Evolutionary conservation across 2,113 vertebrate species (phyloP), one percentile per base, ranked within the genome.

Genomic region (Parus major): DNA sequence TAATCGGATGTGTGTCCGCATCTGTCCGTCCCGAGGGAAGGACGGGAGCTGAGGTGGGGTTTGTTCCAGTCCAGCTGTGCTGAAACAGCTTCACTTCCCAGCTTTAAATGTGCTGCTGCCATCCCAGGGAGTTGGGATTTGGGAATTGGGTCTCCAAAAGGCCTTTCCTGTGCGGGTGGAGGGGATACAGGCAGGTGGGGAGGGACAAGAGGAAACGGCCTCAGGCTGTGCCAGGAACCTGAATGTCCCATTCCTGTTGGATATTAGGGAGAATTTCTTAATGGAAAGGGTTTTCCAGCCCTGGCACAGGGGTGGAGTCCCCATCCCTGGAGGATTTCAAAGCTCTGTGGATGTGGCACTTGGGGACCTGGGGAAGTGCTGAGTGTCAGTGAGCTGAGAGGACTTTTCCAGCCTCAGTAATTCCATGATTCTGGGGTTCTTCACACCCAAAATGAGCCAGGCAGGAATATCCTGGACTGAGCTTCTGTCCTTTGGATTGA

Each of bases 191-290:
- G 25, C 4, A 2, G 25, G 50, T 15, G 36, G 9, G 15, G 42
- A 42, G 42, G 44, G 36, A 39, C 3, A 2, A 31, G 44, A 69
- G 66, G 18, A 28, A 60, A 39, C 0, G 0, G 12, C 49, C 15
- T 44, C 24, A 21, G 11, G 35, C 3, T 44, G 31, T 1, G 0
- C 22, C 22, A 46, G 10, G 21, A 22, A n/a, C 31, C 10, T 21
- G 47, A 17, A 14, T 28, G 18, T 28, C 9, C 6, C 31, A 2
- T 10, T 87, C 16, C 5, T 15, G 21, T 22, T 23, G 65, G 19
- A 14, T 57, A 5, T 11, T 14, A 4, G 28, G 47, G 31, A 39
- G 31, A 28, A 33, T 28, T 49, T 15, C 2, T 7, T 25, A 15
- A 4, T 1, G 0, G 0, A 6, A 31, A 35, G 18, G 8, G 10